Evolutionary conservation across 64 coral and sea anemone species (phyloP).

Genomic region (Stichodactyla helianthus): DNA sequence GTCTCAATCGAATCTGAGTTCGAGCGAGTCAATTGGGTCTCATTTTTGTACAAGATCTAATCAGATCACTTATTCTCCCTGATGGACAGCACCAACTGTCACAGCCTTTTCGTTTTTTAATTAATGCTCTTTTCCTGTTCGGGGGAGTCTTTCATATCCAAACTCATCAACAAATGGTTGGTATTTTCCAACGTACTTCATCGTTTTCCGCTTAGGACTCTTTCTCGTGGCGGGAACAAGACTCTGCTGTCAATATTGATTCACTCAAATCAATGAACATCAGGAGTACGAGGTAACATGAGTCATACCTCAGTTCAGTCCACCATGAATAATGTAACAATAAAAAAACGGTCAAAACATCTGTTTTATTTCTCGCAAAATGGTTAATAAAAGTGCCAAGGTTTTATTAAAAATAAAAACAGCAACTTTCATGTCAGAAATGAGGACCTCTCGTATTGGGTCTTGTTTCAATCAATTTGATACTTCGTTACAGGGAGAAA

Average conservation of each 20-base stretch:
- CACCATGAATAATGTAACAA: not conserved
- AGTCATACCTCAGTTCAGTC: not conserved
- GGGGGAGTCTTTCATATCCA: not conserved
- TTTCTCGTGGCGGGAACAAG: not conserved
- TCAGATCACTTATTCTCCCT: not conserved
- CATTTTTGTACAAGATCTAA: not conserved
- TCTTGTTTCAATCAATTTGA: too few relatives aligned
- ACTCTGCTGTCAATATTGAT: not conserved
- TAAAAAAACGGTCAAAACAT: not conserved
- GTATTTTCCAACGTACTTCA: not conserved
- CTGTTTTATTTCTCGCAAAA: not conserved
- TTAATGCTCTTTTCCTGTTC: conserved; percentile 9
- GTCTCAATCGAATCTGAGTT: not conserved
- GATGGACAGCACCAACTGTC: not conserved
- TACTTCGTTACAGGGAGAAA: too few relatives aligned
- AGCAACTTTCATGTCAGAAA: not conserved
- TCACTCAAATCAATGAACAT: not conserved
- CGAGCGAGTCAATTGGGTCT: not conserved
- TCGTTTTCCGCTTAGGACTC: not conserved
- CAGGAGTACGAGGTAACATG: not conserved
- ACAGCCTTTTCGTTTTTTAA: not conserved
- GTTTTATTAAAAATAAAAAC: not conserved
- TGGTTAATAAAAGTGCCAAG: not conserved
- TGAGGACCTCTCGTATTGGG: too few relatives aligned
- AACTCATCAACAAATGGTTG: not conserved